Percentiles rank a stretch among this genome's conserved stretches.
Evolutionary conservation across 2,797 vertebrate genomes (phyloP).

Genomic region (Pseudomugil gertrudae): DNA sequence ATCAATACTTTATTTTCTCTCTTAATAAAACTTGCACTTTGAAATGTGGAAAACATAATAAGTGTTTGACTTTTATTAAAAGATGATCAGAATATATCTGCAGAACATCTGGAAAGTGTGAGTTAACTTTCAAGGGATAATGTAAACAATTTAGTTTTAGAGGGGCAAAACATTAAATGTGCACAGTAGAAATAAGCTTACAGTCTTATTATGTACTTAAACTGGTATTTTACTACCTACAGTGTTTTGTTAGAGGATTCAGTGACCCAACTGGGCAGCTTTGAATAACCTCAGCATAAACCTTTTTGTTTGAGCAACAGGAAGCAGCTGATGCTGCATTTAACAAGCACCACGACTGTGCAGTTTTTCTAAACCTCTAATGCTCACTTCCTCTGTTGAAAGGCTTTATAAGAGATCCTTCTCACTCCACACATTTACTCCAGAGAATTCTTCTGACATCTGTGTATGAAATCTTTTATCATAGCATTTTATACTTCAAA

Average conservation of each 20-base stretch:
- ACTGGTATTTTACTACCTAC: background rate
- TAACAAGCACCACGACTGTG: slow-evolving; percentile 8
- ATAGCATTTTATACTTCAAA: slow-evolving; percentile 12
- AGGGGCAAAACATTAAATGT: slow-evolving; percentile 11
- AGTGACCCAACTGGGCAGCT: slow-evolving; percentile 1
- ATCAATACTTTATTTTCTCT: too few species aligned
- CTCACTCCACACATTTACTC: slow-evolving; percentile 7
- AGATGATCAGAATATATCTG: background rate
- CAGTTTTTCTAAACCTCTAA: slow-evolving; percentile 17
- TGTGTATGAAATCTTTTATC: slow-evolving; percentile 17
- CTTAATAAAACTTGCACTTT: background rate
- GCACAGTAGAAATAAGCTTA: slow-evolving; percentile 6
- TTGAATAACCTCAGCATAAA: slow-evolving; percentile 6
- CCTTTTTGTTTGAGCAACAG: slow-evolving; percentile 27
- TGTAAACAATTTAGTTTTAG: slow-evolving; percentile 1
- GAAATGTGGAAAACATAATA: background rate
- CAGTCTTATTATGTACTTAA: slow-evolving; percentile 4
- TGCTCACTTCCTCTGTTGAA: slow-evolving; percentile 36
- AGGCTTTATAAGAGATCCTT: background rate
- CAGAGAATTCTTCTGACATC: slow-evolving; percentile 9
- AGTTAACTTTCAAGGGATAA: background rate
- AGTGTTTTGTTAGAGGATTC: slow-evolving; percentile 1
- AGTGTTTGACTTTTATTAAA: background rate
- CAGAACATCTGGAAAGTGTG: background rate
- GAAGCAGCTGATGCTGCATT: slow-evolving; percentile 30